Evolutionary conservation across 35 echinoderm and acorn worm genomes (phyloP).

Genomic region (Anneissia japonica): DNA sequence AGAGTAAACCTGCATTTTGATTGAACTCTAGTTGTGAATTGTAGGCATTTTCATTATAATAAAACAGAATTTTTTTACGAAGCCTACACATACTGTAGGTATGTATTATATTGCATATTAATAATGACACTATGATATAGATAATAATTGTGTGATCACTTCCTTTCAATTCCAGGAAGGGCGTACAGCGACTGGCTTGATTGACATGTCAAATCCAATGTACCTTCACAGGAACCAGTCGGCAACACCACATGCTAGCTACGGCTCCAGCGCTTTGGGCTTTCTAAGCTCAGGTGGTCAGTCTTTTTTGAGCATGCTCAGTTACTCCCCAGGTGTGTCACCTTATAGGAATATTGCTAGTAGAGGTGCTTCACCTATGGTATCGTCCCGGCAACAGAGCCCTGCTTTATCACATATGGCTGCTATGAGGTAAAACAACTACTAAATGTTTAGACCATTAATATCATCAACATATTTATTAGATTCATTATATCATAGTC

Average conservation of each 20-base stretch:
- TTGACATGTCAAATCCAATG: background rate
- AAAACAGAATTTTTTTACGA: too few relatives aligned
- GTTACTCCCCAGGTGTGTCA: conserved; percentile 48
- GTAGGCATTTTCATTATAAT: too few relatives aligned
- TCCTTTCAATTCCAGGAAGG: conserved; percentile 25
- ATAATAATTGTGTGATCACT: too few relatives aligned
- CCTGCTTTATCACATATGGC: conserved; percentile 57
- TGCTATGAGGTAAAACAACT: conserved; percentile 26
- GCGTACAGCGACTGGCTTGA: background rate
- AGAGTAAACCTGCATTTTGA: too few relatives aligned
- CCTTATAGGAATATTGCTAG: conserved; percentile 53
- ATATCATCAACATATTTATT: too few relatives aligned
- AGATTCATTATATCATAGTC: too few relatives aligned
- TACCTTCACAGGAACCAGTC: background rate
- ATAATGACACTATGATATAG: too few relatives aligned
- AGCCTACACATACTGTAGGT: too few relatives aligned
- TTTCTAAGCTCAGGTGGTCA: conserved; percentile 82
- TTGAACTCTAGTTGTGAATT: too few relatives aligned
- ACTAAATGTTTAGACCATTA: too few relatives aligned
- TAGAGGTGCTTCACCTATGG: conserved; percentile 50
- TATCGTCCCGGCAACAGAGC: conserved; percentile 66
- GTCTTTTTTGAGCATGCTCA: conserved; percentile 67
- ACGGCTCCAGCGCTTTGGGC: conserved; percentile 59
- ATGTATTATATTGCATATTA: too few relatives aligned
- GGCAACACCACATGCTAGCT: conserved; percentile 56